Conservation (phyloP, 2,797 vertebrate species). For the Pteropus rufus region DNA sequence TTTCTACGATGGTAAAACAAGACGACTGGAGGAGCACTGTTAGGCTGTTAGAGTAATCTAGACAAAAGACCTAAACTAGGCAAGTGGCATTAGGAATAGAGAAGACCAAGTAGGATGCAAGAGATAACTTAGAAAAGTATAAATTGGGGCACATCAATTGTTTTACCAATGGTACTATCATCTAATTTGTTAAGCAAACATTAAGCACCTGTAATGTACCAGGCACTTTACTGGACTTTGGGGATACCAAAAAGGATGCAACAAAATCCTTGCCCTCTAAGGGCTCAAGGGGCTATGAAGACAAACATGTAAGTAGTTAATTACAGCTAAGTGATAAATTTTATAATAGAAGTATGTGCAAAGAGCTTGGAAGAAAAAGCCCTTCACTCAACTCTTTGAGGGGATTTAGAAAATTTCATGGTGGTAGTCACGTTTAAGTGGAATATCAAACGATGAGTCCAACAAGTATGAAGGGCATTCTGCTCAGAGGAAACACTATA, state of each 20-base stretch:
- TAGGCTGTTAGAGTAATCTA: not conserved
- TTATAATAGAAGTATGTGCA: not conserved
- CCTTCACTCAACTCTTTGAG: not conserved
- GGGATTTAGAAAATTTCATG: conserved; percentile 20
- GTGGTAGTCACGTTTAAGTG: conserved; percentile 1
- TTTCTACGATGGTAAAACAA: not conserved
- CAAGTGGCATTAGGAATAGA: not conserved
- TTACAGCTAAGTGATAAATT: not conserved
- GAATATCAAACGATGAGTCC: not conserved
- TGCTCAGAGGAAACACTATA: not conserved
- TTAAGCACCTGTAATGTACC: not conserved
- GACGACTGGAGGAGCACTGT: not conserved
- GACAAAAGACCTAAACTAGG: conserved; percentile 3
- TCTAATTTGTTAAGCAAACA: conserved; percentile 23
- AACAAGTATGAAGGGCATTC: not conserved
- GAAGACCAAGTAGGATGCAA: not conserved
- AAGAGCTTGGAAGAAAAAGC: not conserved
- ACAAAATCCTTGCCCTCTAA: not conserved
- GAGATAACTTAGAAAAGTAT: not conserved
- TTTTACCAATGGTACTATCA: not conserved
- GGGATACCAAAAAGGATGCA: not conserved
- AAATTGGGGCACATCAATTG: conserved; percentile 4
- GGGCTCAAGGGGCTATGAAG: not conserved
- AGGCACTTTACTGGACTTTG: not conserved
- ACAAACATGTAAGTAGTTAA: not conserved